Evolutionary conservation across 2,797 vertebrate genomes (phyloP).

Genomic region (Zonotrichia albicollis): DNA sequence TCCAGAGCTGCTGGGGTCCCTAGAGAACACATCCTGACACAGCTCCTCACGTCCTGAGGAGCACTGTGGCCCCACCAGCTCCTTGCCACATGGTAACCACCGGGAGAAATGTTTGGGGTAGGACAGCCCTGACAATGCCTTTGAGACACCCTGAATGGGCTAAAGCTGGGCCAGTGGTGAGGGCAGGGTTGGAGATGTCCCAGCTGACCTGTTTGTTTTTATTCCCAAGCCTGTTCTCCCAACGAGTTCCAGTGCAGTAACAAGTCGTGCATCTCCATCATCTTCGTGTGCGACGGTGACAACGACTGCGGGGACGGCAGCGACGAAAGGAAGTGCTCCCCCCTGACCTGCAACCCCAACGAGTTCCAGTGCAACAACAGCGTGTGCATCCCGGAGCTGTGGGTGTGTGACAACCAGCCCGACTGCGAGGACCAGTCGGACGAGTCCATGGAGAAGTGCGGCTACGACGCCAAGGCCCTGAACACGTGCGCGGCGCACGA

Average conservation of each 20-base stretch:
- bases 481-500: slow-evolving; percentile 84
- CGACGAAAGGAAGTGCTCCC: slow-evolving; percentile 88
- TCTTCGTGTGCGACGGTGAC: slow-evolving; percentile 90
- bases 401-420: slow-evolving; percentile 93
- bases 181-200: not conserved
- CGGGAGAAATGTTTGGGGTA: not conserved
- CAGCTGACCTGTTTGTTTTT: slow-evolving; percentile 43
- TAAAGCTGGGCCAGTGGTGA: not conserved
- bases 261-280: slow-evolving; percentile 87
- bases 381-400: slow-evolving; percentile 90
- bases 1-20: not conserved
- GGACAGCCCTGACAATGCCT: not conserved
- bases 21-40: fast-evolving
- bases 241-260: slow-evolving; percentile 89
- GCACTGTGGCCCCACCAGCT: not conserved
- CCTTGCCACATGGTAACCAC: not conserved
- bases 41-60: too few relatives aligned
- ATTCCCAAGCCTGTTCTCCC: slow-evolving; percentile 83
- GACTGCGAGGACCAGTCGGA: slow-evolving; percentile 93
- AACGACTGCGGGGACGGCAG: slow-evolving; percentile 92
- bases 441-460: slow-evolving; percentile 86
- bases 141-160: not conserved
- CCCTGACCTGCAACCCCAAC: slow-evolving; percentile 87
- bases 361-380: slow-evolving; percentile 93
- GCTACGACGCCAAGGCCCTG: slow-evolving; percentile 76